Conservation (phyloP, 2,888 invertebrate genomes). For the Netelia fuscicornis region DNA sequence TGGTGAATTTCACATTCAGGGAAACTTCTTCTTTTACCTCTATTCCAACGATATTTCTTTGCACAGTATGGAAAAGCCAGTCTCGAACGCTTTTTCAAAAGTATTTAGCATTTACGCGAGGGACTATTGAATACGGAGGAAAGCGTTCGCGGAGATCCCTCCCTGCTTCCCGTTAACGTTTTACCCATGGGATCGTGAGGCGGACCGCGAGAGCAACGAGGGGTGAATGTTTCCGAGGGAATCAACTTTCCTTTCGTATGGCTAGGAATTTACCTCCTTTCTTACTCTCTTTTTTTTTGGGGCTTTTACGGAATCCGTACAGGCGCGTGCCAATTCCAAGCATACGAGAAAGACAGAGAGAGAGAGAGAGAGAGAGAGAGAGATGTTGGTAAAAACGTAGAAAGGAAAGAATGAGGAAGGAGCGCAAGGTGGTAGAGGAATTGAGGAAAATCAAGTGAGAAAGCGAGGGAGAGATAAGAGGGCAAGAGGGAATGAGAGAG, state of each 20-base stretch:
- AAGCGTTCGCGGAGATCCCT: background rate
- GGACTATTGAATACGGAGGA: constrained; percentile 38
- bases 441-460: constrained; percentile 44
- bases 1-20: background rate
- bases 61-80: background rate
- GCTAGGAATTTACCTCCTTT: constrained; percentile 34
- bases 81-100: constrained; percentile 9
- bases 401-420: constrained; percentile 65
- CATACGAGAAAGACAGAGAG: constrained; percentile 65
- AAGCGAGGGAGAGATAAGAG: background rate
- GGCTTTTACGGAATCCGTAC: constrained; percentile 6
- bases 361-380: constrained; percentile 67
- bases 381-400: background rate
- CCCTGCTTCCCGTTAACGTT: constrained; percentile 14
- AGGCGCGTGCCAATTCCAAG: constrained; percentile 52
- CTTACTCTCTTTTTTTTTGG: constrained; percentile 28
- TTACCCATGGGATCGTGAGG: constrained; percentile 31
- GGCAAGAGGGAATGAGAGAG: no score
- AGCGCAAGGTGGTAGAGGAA: constrained; percentile 45
- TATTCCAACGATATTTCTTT: background rate
- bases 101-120: constrained; percentile 56
- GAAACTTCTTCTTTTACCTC: background rate
- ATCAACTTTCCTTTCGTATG: constrained; percentile 43
- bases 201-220: constrained; percentile 42
- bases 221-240: constrained; percentile 44